A percentile compares a stretch with the other conserved stretches of the same genome.
These are phyloP conservation scores for Unio pictorum DNA, from an alignment of 2,888 invertebrate genomes.

Conservation along the genomic window DNA sequence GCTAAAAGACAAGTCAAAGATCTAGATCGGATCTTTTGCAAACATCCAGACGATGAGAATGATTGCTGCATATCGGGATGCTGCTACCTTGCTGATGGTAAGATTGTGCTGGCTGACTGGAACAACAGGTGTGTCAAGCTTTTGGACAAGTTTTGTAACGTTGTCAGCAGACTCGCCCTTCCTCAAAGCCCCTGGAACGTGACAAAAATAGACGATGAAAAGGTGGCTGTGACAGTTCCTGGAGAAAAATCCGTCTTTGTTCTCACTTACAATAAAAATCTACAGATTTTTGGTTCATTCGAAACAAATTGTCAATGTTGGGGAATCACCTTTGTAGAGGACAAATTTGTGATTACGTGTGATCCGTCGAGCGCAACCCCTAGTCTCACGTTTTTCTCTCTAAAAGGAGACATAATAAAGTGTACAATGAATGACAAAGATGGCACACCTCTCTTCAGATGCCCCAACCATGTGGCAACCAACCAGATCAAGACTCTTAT, in stretches of 20 bases:
- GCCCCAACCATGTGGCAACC: conserved; percentile 28
- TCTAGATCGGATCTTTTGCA: conserved; percentile 12
- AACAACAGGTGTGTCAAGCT: conserved; percentile 31
- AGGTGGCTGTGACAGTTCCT: conserved; percentile 25
- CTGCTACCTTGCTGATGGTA: conserved; percentile 17
- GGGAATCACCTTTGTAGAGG: conserved; percentile 22
- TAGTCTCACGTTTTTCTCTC: conserved; percentile 20
- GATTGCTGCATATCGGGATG: conserved; percentile 21
- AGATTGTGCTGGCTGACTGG: conserved; percentile 32
- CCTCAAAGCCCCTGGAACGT: conserved; percentile 36
- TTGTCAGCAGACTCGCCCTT: conserved; percentile 15
- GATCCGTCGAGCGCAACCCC: conserved; percentile 33
- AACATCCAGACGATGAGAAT: conserved; percentile 9
- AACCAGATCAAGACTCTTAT: conserved; percentile 14
- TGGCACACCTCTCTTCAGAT: conserved; percentile 17
- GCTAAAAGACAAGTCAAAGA: conserved; percentile 12
- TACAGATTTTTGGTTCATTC: conserved; percentile 17
- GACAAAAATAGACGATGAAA: conserved; percentile 19
- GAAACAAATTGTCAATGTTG: conserved; percentile 30
- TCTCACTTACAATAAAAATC: conserved; percentile 14
- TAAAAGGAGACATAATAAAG: conserved; percentile 16
- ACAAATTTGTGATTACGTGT: conserved; percentile 25
- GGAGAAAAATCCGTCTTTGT: conserved; percentile 24
- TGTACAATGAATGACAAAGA: conserved; percentile 27
- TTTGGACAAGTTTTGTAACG: conserved; percentile 25